Conservation (phyloP, 1,140 invertebrate species). For the Cydia fagiglandana region DNA sequence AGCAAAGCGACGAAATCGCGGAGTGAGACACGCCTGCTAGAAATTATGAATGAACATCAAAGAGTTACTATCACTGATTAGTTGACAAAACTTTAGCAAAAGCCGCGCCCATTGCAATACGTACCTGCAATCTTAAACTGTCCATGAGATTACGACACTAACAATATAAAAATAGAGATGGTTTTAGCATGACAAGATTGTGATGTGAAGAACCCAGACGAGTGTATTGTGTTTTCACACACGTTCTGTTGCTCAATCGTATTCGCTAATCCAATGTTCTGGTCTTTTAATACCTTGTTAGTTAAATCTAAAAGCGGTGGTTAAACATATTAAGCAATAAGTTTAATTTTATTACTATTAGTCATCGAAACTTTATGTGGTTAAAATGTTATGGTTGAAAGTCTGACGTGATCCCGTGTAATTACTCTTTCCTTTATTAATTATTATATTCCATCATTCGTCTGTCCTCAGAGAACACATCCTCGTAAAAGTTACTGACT, state of each 20-base stretch:
- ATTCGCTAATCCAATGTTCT: conserved; percentile 38
- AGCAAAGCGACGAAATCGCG: no score
- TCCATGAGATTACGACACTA: not conserved
- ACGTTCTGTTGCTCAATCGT: conserved; percentile 57
- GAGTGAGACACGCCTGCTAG: no score
- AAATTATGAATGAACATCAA: no score
- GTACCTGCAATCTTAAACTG: not conserved
- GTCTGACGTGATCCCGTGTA: no score
- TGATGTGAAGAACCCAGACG: conserved; percentile 51
- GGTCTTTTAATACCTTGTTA: conserved; percentile 30
- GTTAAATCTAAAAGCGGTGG: not conserved
- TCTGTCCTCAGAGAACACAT: no score
- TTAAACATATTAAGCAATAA: not conserved
- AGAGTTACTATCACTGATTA: not conserved
- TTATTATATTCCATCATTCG: no score
- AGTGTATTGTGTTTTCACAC: conserved; percentile 67
- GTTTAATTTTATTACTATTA: no score
- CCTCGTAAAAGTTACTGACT: no score
- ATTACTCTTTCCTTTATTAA: no score
- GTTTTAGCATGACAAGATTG: conserved; percentile 48
- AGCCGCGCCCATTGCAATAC: not conserved
- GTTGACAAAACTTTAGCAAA: conserved; percentile 44
- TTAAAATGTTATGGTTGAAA: no score
- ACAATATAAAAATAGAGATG: not conserved
- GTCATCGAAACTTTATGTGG: no score